Percentiles rank a stretch among this genome's conserved stretches.
Conservation (phyloP, 1,140 invertebrate genomes). For the Globodera ellingtonae region DNA sequence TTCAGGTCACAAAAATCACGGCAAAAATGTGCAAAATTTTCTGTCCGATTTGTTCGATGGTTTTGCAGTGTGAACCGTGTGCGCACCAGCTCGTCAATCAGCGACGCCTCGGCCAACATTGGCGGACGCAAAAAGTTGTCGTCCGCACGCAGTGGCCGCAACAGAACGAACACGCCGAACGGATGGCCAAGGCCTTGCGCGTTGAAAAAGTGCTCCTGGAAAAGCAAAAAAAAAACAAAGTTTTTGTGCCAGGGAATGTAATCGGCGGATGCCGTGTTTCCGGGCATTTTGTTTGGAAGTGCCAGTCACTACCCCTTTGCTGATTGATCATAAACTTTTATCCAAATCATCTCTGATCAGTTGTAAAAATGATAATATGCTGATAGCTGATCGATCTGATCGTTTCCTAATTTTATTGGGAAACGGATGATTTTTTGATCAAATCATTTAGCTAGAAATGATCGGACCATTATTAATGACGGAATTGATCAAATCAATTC, state of each 20-base stretch:
- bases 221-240: neutral
- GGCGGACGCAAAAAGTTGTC: conserved; percentile 33
- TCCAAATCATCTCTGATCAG: no score
- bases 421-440: neutral
- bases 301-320: no score
- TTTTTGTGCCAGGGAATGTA: no score
- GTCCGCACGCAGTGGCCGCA: conserved; percentile 19
- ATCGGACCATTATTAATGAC: neutral
- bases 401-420: no score
- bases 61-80: conserved; percentile 40
- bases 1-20: conserved; percentile 47
- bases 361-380: no score
- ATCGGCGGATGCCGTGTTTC: no score
- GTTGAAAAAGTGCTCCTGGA: conserved; percentile 35
- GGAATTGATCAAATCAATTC: neutral
- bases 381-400: no score
- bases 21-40: conserved; percentile 46
- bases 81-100: conserved; percentile 38
- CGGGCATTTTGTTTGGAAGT: no score
- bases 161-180: conserved; percentile 36
- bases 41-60: conserved; percentile 31
- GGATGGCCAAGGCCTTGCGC: conserved; percentile 35
- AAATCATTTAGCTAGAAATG: conserved; percentile 5
- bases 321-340: no score
- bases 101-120: conserved; percentile 29